A percentile compares a stretch with the other conserved stretches of the same genome.
These are phyloP conservation scores for Lates japonicus DNA, from an alignment of 2,797 vertebrate genomes.

Conservation along the genomic window DNA sequence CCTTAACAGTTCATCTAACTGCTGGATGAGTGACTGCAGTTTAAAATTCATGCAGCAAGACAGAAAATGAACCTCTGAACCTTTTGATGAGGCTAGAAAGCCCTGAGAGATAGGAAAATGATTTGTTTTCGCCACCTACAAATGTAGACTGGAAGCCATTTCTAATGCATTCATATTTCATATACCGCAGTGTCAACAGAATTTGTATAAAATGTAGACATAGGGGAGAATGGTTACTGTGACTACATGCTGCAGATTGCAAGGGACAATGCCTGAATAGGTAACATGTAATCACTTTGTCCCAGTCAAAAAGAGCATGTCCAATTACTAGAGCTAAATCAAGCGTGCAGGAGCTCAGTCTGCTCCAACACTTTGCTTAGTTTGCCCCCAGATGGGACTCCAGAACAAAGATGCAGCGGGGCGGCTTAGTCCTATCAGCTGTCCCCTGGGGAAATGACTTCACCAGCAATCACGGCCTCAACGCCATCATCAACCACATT, in stretches of 20 bases:
- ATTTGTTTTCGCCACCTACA: constrained; percentile 72
- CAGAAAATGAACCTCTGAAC: constrained; percentile 73
- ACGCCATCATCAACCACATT: constrained; percentile 50
- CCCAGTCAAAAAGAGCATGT: constrained; percentile 84
- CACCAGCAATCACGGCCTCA: constrained; percentile 58
- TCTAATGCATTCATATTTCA: constrained; percentile 55
- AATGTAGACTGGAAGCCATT: constrained; percentile 57
- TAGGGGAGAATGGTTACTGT: constrained; percentile 16
- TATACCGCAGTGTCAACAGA: constrained; percentile 32
- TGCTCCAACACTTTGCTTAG: constrained; percentile 75
- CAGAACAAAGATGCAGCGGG: constrained; percentile 72
- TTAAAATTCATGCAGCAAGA: constrained; percentile 78
- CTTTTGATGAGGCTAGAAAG: constrained; percentile 69
- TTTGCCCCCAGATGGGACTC: constrained; percentile 74
- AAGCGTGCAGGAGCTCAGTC: constrained; percentile 78
- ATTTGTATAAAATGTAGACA: constrained; percentile 30
- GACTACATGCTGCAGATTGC: constrained; percentile 55
- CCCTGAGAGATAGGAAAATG: constrained; percentile 58
- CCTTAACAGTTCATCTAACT: constrained; percentile 77
- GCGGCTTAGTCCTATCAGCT: constrained; percentile 73
- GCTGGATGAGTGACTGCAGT: constrained; percentile 67
- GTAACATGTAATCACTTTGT: constrained; percentile 86
- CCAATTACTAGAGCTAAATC: constrained; percentile 85
- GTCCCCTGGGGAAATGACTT: constrained; percentile 67
- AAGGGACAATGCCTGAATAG: constrained; percentile 74